Percentiles rank a stretch among this genome's conserved stretches.
Evolutionary conservation across 30 jellyfish, hydroid and myxozoan species (phyloP).

Genomic region (Aurelia coerulea): DNA sequence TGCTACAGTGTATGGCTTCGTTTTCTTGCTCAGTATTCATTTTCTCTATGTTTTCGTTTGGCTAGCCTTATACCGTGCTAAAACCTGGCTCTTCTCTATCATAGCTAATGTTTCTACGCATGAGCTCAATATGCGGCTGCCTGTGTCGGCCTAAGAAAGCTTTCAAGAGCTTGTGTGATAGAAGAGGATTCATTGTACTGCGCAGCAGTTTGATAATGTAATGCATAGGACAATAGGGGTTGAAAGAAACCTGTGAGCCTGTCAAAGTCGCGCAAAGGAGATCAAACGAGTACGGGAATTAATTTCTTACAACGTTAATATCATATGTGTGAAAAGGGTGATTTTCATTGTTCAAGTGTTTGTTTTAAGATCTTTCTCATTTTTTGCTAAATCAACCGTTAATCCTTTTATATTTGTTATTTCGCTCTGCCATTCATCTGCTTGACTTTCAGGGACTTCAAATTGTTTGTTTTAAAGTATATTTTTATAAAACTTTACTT

Average conservation of each 20-base stretch:
- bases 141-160: conserved; percentile 61
- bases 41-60: conserved; percentile 15
- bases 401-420: conserved; percentile 58
- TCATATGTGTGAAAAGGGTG: conserved; percentile 68
- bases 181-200: conserved; percentile 48
- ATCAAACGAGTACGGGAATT: conserved; percentile 74
- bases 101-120: not conserved
- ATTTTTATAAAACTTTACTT: not conserved
- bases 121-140: not conserved
- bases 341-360: conserved; percentile 54
- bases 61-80: conserved; percentile 10
- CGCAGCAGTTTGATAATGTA: conserved; percentile 51
- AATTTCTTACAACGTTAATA: conserved; percentile 55
- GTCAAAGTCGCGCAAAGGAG: conserved; percentile 68
- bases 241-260: conserved; percentile 36
- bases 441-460: conserved; percentile 38
- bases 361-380: conserved; percentile 56
- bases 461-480: conserved; percentile 17
- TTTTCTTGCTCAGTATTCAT: not conserved
- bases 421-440: conserved; percentile 26
- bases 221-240: conserved; percentile 26
- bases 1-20: not conserved
- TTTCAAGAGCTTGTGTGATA: conserved; percentile 44
- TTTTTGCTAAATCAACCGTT: conserved; percentile 33
- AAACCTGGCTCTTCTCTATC: not conserved